A percentile compares a stretch with the other conserved stretches of the same genome.
phyloP scores from a whole-genome alignment of 53 echinoderm and acorn worm species.

The Patiria pectinifera region DNA sequence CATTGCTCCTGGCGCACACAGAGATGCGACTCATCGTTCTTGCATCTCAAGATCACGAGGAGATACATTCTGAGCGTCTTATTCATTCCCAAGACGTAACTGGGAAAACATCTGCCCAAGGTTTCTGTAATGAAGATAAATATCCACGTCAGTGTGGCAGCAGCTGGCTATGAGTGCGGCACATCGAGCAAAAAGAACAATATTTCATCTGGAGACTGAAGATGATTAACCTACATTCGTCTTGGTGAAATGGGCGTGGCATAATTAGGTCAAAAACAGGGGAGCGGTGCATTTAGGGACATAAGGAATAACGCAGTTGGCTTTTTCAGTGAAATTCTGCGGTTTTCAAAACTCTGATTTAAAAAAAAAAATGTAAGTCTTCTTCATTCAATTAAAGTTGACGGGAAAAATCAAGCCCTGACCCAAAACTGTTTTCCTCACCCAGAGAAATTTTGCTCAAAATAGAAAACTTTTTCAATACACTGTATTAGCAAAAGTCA shows the following conservation, averaged over 20 bases:
- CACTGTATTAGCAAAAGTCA: too few species aligned
- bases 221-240: not conserved
- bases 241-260: not conserved
- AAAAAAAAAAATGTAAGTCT: too few species aligned
- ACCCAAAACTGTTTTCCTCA: too few species aligned
- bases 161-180: not conserved
- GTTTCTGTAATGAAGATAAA: slow-evolving; percentile 1
- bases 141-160: not conserved
- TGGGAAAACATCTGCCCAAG: not conserved
- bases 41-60: slow-evolving; percentile 1
- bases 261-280: not conserved
- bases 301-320: too few species aligned
- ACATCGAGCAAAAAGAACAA: not conserved
- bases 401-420: too few species aligned
- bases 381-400: too few species aligned
- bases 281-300: not conserved
- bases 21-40: not conserved
- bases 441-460: too few species aligned
- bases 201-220: not conserved
- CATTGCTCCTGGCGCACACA: not conserved
- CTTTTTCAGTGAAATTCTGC: not conserved
- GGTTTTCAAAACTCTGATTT: not conserved
- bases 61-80: not conserved
- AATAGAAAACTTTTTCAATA: too few species aligned
- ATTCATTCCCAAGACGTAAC: slow-evolving; percentile 15